Conservation (phyloP, 2,888 invertebrate genomes). For the Octodonta nipae region DNA sequence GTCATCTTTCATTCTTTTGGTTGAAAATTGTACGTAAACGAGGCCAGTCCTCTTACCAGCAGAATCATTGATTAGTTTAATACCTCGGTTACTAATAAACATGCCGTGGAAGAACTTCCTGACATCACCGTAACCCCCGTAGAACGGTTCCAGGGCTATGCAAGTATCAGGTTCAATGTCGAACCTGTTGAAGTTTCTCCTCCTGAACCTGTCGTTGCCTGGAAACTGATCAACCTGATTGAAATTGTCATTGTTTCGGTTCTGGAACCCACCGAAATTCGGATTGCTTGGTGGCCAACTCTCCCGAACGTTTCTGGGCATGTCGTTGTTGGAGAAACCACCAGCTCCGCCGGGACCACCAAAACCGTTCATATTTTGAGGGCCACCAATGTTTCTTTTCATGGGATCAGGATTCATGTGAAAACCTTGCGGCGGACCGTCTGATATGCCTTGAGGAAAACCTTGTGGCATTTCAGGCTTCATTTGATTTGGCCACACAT, state of each 20-base stretch:
- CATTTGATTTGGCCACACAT: conserved; percentile 17
- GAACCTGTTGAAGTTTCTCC: conserved; percentile 10
- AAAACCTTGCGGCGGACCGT: background rate
- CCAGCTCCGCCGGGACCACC: no score
- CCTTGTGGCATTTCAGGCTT: conserved; percentile 3
- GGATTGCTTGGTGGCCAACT: conserved; percentile 8
- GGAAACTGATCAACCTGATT: conserved; percentile 4
- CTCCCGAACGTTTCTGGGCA: conserved; percentile 4
- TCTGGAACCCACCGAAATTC: conserved; percentile 2
- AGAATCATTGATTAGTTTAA: conserved; percentile 73
- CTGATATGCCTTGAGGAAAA: background rate
- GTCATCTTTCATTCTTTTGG: conserved; percentile 52
- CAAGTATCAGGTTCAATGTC: conserved; percentile 33
- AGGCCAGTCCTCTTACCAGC: conserved; percentile 67
- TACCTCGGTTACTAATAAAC: conserved; percentile 63
- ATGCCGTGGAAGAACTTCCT: conserved; percentile 68
- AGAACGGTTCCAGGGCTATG: conserved; percentile 58
- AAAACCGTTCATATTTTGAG: background rate
- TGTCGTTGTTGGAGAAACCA: no score
- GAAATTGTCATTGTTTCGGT: conserved; percentile 4
- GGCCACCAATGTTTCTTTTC: background rate
- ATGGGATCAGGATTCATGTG: background rate
- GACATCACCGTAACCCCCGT: conserved; percentile 66
- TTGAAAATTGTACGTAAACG: conserved; percentile 66
- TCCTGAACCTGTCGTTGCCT: conserved; percentile 13